Percentiles rank a stretch among this genome's conserved stretches.
Evolutionary conservation across 2,113 vertebrate species (phyloP).

Genomic region (Calidris pygmaea): DNA sequence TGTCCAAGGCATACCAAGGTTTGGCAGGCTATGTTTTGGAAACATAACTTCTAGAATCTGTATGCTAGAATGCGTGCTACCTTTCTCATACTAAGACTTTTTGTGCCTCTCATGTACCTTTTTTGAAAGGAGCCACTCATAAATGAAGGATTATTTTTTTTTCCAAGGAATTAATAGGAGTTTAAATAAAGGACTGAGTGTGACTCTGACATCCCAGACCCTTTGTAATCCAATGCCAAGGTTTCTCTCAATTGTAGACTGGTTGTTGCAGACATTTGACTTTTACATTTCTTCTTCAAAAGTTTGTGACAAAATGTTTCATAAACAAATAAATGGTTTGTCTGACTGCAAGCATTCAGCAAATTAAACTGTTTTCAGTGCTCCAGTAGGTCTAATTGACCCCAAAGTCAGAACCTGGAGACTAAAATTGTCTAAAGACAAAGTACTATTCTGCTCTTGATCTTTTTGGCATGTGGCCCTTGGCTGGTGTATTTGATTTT

Average conservation of each 20-base stretch:
- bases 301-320: neutral
- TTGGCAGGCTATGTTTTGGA: neutral
- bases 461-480: neutral
- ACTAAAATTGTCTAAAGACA: neutral
- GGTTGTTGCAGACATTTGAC: neutral
- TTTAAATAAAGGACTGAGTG: neutral
- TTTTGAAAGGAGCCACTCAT: neutral
- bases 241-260: neutral
- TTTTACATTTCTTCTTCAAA: neutral
- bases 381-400: neutral
- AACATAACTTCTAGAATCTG: neutral
- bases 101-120: neutral
- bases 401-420: neutral
- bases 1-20: neutral
- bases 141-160: neutral
- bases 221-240: neutral
- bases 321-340: neutral
- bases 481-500: neutral
- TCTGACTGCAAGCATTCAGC: neutral
- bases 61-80: accelerated
- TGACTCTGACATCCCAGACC: neutral
- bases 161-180: neutral
- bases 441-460: neutral
- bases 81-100: neutral
- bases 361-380: neutral